Evolutionary conservation across 2,888 invertebrate genomes (phyloP).

Genomic region (Acanthoscelides obtectus): DNA sequence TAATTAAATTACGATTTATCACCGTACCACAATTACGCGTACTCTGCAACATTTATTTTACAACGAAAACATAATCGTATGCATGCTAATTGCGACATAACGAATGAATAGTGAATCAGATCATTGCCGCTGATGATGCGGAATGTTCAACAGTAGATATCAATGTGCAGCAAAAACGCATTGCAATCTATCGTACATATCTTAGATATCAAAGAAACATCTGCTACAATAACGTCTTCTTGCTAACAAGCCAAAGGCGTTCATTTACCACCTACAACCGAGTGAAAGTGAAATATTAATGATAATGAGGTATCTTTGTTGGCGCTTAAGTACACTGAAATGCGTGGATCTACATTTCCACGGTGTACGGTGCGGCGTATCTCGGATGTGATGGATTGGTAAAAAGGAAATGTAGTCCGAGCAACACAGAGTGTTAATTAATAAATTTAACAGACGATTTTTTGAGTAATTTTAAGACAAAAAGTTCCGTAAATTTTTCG

Average conservation of each 20-base stretch:
- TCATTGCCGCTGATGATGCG: background rate
- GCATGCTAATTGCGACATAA: background rate
- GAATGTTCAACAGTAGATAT: background rate
- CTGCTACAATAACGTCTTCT: background rate
- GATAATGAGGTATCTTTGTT: background rate
- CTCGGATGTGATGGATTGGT: background rate
- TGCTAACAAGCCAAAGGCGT: background rate
- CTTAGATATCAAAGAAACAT: background rate
- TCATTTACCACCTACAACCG: background rate
- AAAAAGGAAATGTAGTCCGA: background rate
- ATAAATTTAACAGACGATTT: too few relatives aligned
- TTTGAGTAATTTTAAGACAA: too few relatives aligned
- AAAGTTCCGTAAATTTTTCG: too few relatives aligned
- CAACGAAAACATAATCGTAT: background rate
- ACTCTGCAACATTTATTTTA: background rate
- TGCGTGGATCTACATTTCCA: background rate
- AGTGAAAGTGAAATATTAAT: background rate
- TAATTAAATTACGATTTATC: too few relatives aligned
- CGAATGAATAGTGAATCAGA: background rate
- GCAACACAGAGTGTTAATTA: too few relatives aligned
- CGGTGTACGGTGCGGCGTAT: too few relatives aligned
- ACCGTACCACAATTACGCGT: too few relatives aligned
- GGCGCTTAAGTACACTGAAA: background rate
- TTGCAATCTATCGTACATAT: background rate
- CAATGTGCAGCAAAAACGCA: background rate